Percentiles rank a stretch among this genome's conserved stretches.
These are phyloP conservation scores for Scomber colias DNA, from an alignment of 2,113 vertebrate genomes.

Conservation along the genomic window DNA sequence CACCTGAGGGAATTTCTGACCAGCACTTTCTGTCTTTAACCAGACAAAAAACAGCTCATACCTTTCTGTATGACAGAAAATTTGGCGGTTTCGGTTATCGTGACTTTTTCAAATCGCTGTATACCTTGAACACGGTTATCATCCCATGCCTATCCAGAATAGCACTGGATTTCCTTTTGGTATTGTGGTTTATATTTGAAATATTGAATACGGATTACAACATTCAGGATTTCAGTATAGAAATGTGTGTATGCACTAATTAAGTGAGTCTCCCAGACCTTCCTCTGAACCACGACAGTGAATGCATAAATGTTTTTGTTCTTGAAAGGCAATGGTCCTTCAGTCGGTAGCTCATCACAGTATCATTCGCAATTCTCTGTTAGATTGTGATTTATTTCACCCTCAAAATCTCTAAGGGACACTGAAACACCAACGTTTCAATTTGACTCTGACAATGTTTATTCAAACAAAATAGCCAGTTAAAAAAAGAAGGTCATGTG, in stretches of 20 bases:
- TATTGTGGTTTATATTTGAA: conserved; percentile 31
- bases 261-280: conserved; percentile 26
- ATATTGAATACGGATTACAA: conserved; percentile 47
- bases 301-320: conserved; percentile 47
- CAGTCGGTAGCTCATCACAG: conserved; percentile 21
- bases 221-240: conserved; percentile 25
- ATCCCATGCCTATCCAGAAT: conserved; percentile 27
- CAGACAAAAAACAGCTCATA: no score
- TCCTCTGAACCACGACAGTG: conserved; percentile 22
- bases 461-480: background rate
- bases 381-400: conserved; percentile 5
- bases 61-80: no score
- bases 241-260: conserved; percentile 56
- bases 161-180: conserved; percentile 60
- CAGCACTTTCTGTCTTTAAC: no score
- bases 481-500: background rate
- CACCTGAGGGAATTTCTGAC: no score
- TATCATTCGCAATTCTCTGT: background rate
- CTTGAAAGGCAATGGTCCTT: conserved; percentile 27
- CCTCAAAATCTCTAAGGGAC: conserved; percentile 2
- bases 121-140: no score
- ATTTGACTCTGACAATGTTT: conserved; percentile 21
- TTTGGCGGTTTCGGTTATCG: no score
- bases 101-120: no score
- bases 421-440: conserved; percentile 8